Evolutionary conservation across 2,888 invertebrate species (phyloP).

Genomic region (Argynnis bischoffii): DNA sequence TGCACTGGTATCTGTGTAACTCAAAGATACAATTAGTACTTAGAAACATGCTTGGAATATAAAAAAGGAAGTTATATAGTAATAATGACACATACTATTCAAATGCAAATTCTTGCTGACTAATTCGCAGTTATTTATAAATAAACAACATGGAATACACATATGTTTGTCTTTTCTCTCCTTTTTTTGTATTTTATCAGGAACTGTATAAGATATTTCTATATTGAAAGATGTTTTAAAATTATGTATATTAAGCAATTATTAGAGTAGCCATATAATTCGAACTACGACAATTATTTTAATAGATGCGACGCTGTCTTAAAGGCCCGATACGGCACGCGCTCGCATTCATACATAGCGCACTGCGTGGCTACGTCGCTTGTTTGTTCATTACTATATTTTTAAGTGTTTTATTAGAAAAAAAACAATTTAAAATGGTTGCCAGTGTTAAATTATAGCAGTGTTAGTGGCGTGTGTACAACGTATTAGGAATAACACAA

Average conservation of each 20-base stretch:
- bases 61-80: conserved; percentile 1
- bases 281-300: conserved; percentile 19
- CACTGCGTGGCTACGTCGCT: conserved; percentile 26
- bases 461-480: neutral
- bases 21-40: neutral
- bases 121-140: conserved; percentile 15
- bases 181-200: neutral
- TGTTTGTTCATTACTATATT: conserved; percentile 20
- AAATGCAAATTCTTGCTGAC: conserved; percentile 11
- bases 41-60: conserved; percentile 1
- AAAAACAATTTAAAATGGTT: neutral
- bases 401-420: conserved; percentile 18
- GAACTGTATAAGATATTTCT: conserved; percentile 4
- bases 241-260: conserved; percentile 16
- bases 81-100: conserved; percentile 11
- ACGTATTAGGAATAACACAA: conserved; percentile 3
- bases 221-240: conserved; percentile 5
- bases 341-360: conserved; percentile 35
- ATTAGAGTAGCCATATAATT: conserved; percentile 11
- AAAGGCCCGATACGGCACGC: conserved; percentile 39
- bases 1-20: neutral
- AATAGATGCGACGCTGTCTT: conserved; percentile 31
- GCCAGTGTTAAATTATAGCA: conserved; percentile 2
- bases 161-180: neutral
- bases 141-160: conserved; percentile 8